phyloP scores from a whole-genome alignment of 1,140 invertebrate genomes.

The Triops cancriformis region DNA sequence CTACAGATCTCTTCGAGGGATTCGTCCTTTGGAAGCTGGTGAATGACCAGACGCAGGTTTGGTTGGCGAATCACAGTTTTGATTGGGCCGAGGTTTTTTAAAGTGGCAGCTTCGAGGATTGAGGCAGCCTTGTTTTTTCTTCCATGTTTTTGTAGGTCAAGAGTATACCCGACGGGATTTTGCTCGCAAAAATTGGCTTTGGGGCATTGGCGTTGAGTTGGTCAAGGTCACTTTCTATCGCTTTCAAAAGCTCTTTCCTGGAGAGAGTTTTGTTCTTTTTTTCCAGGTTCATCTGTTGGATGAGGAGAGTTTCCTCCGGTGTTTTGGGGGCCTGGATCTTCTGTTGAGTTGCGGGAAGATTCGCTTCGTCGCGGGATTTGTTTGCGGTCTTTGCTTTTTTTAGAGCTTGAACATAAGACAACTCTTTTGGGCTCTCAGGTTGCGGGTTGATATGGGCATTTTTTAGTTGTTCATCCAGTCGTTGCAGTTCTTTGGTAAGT shows the following conservation, averaged over 20 bases:
- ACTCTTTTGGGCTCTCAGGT: too few relatives aligned
- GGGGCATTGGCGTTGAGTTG: neutral
- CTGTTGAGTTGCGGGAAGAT: neutral
- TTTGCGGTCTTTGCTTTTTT: neutral
- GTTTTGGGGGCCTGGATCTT: neutral
- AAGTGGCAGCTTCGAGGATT: neutral
- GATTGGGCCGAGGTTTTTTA: neutral
- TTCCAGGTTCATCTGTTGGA: neutral
- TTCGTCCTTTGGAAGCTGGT: constrained; percentile 14
- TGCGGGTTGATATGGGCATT: too few relatives aligned
- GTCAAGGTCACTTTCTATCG: neutral
- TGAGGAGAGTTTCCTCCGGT: neutral
- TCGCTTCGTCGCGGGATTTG: neutral
- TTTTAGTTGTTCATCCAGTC: too few relatives aligned
- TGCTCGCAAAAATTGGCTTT: constrained; percentile 8
- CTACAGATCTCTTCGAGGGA: neutral
- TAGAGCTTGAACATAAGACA: neutral
- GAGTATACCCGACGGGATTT: neutral
- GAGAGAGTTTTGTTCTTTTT: neutral
- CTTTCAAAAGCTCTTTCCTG: neutral
- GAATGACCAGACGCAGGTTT: neutral
- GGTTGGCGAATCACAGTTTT: neutral
- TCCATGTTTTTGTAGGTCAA: constrained; percentile 15
- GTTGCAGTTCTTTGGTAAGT: too few relatives aligned
- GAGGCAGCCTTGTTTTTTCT: neutral